phyloP scores from a whole-genome alignment of 2,113 vertebrate genomes.

The Oncorhynchus clarkii region DNA sequence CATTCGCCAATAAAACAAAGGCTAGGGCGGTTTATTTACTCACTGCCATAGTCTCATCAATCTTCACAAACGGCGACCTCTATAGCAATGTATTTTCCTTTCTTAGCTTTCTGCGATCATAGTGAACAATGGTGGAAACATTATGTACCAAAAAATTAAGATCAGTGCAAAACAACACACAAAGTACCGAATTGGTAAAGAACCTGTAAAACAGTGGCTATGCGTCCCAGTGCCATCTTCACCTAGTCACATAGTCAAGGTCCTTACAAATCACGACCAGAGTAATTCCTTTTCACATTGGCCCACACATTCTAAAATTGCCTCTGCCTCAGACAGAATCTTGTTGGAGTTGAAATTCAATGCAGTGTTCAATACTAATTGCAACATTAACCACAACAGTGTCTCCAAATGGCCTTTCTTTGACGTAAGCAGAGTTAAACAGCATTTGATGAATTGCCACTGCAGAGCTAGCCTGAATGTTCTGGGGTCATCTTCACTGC shows the following conservation, averaged over 20 bases:
- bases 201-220: too few species aligned
- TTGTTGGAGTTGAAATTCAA: constrained; percentile 50
- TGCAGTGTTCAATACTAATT: constrained; percentile 40
- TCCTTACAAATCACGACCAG: constrained; percentile 47
- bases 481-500: constrained; percentile 49
- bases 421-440: constrained; percentile 37
- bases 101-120: too few species aligned
- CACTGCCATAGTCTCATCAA: too few species aligned
- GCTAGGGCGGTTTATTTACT: too few species aligned
- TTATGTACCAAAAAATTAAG: too few species aligned
- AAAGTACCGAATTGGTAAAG: too few species aligned
- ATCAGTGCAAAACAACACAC: too few species aligned
- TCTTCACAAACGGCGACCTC: too few species aligned
- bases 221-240: too few species aligned
- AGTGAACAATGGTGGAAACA: too few species aligned
- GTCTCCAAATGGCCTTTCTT: constrained; percentile 34
- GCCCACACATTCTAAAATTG: constrained; percentile 19
- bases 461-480: constrained; percentile 41
- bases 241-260: constrained; percentile 21
- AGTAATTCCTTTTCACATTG: constrained; percentile 34
- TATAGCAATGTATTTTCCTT: too few species aligned
- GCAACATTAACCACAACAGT: constrained; percentile 39
- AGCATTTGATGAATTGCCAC: constrained; percentile 41
- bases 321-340: constrained; percentile 43
- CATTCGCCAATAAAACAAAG: too few species aligned